phyloP scores from a whole-genome alignment of 2,888 invertebrate species.

The Chironomus riparius region DNA sequence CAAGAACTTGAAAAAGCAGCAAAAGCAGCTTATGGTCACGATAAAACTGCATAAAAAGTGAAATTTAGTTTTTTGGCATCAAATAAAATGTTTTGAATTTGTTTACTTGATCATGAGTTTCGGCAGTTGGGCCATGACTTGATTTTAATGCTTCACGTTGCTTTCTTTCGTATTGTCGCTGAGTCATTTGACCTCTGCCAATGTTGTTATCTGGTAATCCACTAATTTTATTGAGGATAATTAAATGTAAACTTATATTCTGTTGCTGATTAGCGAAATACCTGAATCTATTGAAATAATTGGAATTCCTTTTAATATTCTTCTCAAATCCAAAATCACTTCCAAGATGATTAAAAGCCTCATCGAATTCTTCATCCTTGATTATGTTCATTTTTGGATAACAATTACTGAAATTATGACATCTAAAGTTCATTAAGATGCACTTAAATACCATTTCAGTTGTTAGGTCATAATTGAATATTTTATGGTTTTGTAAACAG shows the following conservation, averaged over 20 bases:
- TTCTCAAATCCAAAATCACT: neutral
- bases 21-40: constrained; percentile 56
- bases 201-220: no score
- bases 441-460: neutral
- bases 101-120: constrained; percentile 47
- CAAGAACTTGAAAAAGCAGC: constrained; percentile 52
- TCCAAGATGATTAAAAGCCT: neutral
- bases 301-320: neutral
- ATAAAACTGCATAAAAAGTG: constrained; percentile 46
- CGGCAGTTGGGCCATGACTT: constrained; percentile 50
- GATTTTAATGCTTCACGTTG: constrained; percentile 47
- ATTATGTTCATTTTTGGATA: neutral
- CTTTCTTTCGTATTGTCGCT: constrained; percentile 31
- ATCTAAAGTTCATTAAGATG: neutral
- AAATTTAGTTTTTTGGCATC: neutral
- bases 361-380: constrained; percentile 3
- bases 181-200: neutral
- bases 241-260: no score
- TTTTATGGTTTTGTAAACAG: neutral
- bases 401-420: neutral
- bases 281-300: neutral
- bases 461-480: neutral
- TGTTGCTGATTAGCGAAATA: neutral
- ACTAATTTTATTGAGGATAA: no score
- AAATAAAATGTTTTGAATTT: neutral